Evolutionary conservation across 2,797 vertebrate species (phyloP).

Genomic region (Centroberyx gerrardi): DNA sequence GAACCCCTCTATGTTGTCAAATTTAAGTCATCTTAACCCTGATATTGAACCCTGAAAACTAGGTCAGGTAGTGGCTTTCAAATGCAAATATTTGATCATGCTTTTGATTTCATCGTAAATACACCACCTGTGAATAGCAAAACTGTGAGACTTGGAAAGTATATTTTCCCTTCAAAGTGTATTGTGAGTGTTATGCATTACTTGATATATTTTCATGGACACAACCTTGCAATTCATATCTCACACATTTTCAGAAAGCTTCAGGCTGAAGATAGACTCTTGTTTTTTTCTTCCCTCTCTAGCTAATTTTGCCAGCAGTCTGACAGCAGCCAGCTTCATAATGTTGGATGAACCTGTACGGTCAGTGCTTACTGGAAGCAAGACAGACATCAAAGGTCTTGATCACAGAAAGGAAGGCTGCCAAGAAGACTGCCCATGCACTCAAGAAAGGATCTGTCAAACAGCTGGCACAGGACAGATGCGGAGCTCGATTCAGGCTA

Average conservation of each 20-base stretch:
- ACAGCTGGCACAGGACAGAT: slow-evolving; percentile 56
- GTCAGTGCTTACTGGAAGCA: slow-evolving; percentile 44
- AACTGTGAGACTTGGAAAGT: background rate
- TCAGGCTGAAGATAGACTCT: background rate
- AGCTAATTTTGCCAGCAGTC: slow-evolving; percentile 23
- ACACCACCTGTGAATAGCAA: background rate
- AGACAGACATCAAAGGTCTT: slow-evolving; percentile 66
- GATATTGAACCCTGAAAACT: slow-evolving; percentile 11
- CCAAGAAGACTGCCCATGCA: slow-evolving; percentile 33
- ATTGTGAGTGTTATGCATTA: background rate
- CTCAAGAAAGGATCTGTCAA: slow-evolving; percentile 45
- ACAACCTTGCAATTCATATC: slow-evolving; percentile 6
- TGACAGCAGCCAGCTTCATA: slow-evolving; percentile 9
- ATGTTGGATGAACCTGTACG: slow-evolving; percentile 42
- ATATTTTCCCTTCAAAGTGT: background rate
- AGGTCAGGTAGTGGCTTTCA: background rate
- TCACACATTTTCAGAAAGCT: slow-evolving; percentile 1
- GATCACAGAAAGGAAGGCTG: slow-evolving; percentile 26
- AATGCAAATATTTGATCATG: slow-evolving; percentile 23
- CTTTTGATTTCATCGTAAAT: background rate
- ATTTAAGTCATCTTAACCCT: slow-evolving; percentile 1
- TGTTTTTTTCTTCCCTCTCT: slow-evolving; percentile 9
- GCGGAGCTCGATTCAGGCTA: slow-evolving; percentile 43
- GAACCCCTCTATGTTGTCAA: background rate
- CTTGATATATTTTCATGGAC: background rate